These are phyloP conservation scores for Aeoliscus strigatus DNA, from an alignment of 2,797 vertebrate genomes.

Conservation along the genomic window DNA sequence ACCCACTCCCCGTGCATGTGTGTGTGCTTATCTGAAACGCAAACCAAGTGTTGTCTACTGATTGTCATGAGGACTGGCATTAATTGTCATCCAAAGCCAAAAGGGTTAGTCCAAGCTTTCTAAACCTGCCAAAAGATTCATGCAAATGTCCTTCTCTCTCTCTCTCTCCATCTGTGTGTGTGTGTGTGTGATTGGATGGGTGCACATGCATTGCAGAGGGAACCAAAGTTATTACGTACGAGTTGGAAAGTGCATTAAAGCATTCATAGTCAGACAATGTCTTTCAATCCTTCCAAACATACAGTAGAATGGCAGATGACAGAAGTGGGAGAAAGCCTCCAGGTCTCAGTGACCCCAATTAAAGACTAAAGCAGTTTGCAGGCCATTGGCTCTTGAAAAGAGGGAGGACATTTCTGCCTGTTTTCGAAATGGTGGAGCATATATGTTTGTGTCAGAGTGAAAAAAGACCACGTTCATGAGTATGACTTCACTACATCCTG, in stretches of 20 bases:
- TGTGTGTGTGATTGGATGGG: not conserved
- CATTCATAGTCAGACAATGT: conserved; percentile 11
- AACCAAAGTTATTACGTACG: conserved; percentile 18
- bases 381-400: conserved; percentile 39
- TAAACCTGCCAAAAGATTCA: conserved; percentile 37
- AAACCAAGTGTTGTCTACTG: conserved; percentile 1
- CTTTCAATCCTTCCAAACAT: conserved; percentile 35
- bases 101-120: conserved; percentile 36
- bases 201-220: conserved; percentile 3
- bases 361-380: conserved; percentile 35
- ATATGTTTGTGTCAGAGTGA: too few relatives aligned
- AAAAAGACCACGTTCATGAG: too few relatives aligned
- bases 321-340: conserved; percentile 7
- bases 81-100: conserved; percentile 42
- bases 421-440: conserved; percentile 29
- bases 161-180: too few relatives aligned
- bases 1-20: too few relatives aligned
- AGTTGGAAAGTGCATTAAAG: conserved; percentile 17
- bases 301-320: conserved; percentile 23
- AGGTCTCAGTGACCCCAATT: conserved; percentile 59
- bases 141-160: too few relatives aligned
- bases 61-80: conserved; percentile 27
- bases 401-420: conserved; percentile 18
- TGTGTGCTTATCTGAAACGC: too few relatives aligned
- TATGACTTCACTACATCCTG: too few relatives aligned